These are phyloP conservation scores for Formica aserva DNA, from an alignment of 2,888 invertebrate species.

Conservation along the genomic window DNA sequence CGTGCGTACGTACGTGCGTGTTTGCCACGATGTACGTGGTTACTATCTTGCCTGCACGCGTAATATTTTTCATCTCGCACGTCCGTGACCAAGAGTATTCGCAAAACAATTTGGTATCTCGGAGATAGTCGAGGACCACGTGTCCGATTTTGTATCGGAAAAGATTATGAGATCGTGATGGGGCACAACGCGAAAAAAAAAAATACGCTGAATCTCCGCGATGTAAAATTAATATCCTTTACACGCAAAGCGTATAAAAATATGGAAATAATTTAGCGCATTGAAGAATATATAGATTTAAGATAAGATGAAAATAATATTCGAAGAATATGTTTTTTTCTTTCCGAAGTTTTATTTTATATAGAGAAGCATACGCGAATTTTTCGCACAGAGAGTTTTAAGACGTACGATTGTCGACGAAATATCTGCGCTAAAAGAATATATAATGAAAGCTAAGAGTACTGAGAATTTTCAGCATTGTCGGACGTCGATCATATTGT, in stretches of 20 bases:
- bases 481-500: constrained; percentile 59
- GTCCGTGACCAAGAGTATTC: constrained; percentile 17
- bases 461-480: constrained; percentile 64
- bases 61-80: constrained; percentile 33
- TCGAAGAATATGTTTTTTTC: neutral
- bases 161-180: neutral
- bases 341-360: neutral
- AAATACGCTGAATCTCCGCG: neutral
- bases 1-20: constrained; percentile 5
- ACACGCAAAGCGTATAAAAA: neutral
- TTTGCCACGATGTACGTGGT: neutral
- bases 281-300: neutral
- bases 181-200: neutral
- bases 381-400: neutral
- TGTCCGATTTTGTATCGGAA: neutral
- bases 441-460: constrained; percentile 65
- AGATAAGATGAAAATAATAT: neutral
- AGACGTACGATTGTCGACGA: constrained; percentile 12
- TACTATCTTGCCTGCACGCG: constrained; percentile 26
- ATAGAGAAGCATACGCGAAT: neutral
- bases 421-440: constrained; percentile 3
- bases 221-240: constrained; percentile 4
- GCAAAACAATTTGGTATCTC: constrained; percentile 49
- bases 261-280: neutral
- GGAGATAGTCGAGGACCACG: constrained; percentile 27